Evolutionary conservation across 2,113 vertebrate genomes (phyloP), one percentile per base, ranked within the genome.

Genomic region (Elanus axillaris): DNA sequence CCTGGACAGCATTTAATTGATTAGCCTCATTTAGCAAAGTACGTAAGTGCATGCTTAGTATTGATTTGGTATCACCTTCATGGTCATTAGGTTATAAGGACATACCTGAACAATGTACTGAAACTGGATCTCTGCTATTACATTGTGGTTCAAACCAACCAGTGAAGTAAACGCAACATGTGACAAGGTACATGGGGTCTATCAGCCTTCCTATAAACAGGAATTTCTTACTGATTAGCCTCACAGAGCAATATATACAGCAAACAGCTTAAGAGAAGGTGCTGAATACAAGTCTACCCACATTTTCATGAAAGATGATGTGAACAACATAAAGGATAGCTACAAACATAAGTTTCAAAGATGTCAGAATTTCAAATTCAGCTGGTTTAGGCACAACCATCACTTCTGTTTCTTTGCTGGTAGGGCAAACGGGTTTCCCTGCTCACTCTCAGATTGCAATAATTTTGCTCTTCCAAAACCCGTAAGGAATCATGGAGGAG

Each of bases 251-350:
- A 15, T 17, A 40, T 26, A 22, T 11, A 36, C 2, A 4, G 10
- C 15, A 69, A 71, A 56, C 6, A 69, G 38, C n/a, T 83, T 52
- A 15, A 66, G 10, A 66, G 11, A 19, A 74, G 38, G 11, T 16
- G 8, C 3, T 4, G 1, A 48, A 40, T 48, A 19, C 10, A 47
- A 45, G 22, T 9, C 26, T 42, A 13, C 5, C 15, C 29, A 29
- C 0, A 3, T 48, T n/a, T 23, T 59, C 29, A 20, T 40, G 5
- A 8, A 47, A 79, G 48, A 71, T 0, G 0, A 42, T 22, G 4
- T 5, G 21, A 94, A 59, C 25, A 89, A 76, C 27, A 29, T 13
- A 36, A 90, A 86, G 6, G 7, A 5, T 26, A 88, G 12, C 16
- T 60, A 72, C 19, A 91, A 64, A 69, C 3, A 1, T 16, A 23